Base-by-base conservation (phyloP, 1,140 invertebrate genomes). In the Caenorhabditis brenneri region DNA sequence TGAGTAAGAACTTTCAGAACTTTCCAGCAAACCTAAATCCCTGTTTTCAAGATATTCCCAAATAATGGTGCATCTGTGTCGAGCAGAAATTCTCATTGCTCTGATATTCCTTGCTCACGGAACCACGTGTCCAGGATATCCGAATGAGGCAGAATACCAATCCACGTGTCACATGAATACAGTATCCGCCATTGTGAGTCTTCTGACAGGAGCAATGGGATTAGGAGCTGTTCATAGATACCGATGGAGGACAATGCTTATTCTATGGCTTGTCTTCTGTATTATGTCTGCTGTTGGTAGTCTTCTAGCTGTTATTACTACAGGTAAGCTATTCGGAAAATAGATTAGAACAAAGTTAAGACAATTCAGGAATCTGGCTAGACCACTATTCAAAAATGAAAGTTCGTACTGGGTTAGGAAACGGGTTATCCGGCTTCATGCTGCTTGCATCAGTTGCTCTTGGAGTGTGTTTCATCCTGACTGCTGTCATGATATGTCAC, bases 261-360 rank as follows among this genome's bases (percentile, higher is more conserved):
- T 89, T 27, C 85, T 89, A 86, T 89, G 88, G 88, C 86, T 89
- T 3, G 88, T 88, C 27, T 88, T 84, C 82, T 89, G 88, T 65
- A 89, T 89, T 33, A 90, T 90, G 83, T 89, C 88, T 5, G 87
- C 89, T n/a, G 88, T 89, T 2, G 89, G 90, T 1, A 90, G 91
- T 74, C 74, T 89, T 1, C 82, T 89, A 6, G 87, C 88, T 42
- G 89, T 89, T 19, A 89, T 89, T 80, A 89, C 89, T 10, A 90
- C 88, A 7, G 65, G 88, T n/a, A n/a, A n/a, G n/a, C n/a, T n/a
- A n/a, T n/a, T n/a, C n/a, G n/a, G n/a, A n/a, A n/a, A n/a, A n/a
- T n/a, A n/a, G n/a, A n/a, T n/a, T n/a, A n/a, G n/a, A n/a, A n/a
- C n/a, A n/a, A n/a, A n/a, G n/a, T n/a, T n/a, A n/a, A n/a, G n/a